These are phyloP conservation scores for Malurus cyaneus DNA, from an alignment of 2,113 vertebrate species.

Conservation along the genomic window DNA sequence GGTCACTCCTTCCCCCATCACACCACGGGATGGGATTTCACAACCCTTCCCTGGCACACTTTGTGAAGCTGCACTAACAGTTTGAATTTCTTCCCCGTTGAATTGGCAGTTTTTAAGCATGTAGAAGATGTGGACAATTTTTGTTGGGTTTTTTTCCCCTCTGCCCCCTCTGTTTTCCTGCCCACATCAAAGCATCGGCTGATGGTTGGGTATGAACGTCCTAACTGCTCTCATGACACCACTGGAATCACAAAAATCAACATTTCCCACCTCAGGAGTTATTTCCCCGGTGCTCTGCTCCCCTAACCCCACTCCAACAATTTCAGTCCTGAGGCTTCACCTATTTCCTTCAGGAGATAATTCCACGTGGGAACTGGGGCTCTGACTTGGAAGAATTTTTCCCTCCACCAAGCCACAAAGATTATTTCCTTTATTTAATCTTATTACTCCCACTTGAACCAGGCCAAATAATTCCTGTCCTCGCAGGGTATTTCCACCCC, in stretches of 20 bases:
- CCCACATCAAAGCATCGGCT: background rate
- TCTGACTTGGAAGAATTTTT: background rate
- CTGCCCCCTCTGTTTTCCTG: background rate
- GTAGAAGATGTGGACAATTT: background rate
- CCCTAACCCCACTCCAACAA: background rate
- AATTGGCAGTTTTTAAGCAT: background rate
- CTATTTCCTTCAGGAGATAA: background rate
- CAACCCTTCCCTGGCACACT: background rate
- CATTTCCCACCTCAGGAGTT: background rate
- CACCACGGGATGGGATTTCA: background rate
- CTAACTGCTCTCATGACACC: background rate
- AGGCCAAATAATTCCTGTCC: constrained; percentile 10
- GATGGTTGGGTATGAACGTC: background rate
- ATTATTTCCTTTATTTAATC: constrained; percentile 29
- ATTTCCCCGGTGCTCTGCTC: background rate
- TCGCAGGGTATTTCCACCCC: background rate
- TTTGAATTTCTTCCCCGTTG: background rate
- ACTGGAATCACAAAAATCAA: background rate
- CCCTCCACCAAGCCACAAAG: background rate
- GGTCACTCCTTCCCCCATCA: background rate
- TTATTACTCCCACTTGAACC: constrained; percentile 6
- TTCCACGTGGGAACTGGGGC: background rate
- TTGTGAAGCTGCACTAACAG: background rate
- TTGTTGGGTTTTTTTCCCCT: background rate
- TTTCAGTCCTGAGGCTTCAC: background rate